These are phyloP conservation scores for Marmota flaviventris DNA, from an alignment of 2,113 vertebrate genomes.

Conservation along the genomic window DNA sequence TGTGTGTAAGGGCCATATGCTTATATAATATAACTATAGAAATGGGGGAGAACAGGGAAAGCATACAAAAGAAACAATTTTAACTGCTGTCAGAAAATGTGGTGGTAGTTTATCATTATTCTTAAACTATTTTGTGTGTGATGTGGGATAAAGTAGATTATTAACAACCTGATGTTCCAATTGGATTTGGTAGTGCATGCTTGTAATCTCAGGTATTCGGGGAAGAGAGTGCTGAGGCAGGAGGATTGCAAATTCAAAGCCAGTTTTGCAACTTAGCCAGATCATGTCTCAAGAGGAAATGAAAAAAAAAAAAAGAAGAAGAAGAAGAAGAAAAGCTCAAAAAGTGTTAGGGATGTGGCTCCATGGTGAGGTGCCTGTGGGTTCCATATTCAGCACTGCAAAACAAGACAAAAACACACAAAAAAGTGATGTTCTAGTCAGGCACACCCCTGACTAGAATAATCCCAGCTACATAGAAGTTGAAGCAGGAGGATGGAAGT, in stretches of 20 bases:
- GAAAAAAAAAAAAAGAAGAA: too few species aligned
- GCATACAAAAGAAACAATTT: background rate
- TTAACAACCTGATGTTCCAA: background rate
- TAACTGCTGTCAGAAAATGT: background rate
- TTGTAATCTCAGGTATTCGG: background rate
- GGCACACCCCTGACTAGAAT: too few species aligned
- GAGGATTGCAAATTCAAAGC: background rate
- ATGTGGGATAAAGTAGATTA: background rate
- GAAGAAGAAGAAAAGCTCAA: background rate
- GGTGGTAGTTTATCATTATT: background rate
- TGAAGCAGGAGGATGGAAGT: too few species aligned
- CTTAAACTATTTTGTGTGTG: background rate
- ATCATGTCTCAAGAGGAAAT: background rate
- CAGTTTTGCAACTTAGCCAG: background rate
- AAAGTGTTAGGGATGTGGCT: background rate
- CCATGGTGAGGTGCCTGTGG: background rate
- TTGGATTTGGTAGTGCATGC: background rate
- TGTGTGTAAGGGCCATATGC: background rate
- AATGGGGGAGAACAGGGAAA: background rate
- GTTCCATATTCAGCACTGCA: background rate
- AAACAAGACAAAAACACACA: too few species aligned
- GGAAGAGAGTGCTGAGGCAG: background rate
- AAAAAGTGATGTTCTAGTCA: too few species aligned
- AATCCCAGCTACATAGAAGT: too few species aligned
- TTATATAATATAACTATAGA: background rate